Evolutionary conservation across 2,113 vertebrate species (phyloP).

Genomic region (Parus major): DNA sequence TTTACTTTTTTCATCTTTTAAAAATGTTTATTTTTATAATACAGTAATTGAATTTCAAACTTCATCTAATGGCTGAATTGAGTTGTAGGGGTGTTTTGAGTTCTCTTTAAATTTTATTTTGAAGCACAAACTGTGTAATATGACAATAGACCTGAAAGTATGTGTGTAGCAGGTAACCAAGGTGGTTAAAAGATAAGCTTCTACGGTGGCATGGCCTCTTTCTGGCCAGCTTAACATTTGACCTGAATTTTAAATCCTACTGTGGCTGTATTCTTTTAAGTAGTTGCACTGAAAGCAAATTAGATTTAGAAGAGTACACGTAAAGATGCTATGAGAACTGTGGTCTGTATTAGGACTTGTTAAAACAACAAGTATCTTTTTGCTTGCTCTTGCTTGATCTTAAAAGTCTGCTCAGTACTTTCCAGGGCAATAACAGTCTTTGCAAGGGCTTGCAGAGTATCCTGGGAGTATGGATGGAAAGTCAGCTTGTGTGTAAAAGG

Average conservation of each 20-base stretch:
- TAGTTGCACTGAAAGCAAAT: background rate
- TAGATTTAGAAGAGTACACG: background rate
- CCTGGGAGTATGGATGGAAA: background rate
- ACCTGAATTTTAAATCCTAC: background rate
- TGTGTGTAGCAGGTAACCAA: background rate
- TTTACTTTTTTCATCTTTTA: background rate
- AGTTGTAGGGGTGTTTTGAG: background rate
- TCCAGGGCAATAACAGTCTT: background rate
- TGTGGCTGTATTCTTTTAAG: background rate
- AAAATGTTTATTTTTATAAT: background rate
- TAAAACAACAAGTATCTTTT: background rate
- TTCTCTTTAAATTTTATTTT: background rate
- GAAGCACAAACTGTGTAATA: background rate
- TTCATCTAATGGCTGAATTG: background rate
- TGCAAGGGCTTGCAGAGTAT: background rate
- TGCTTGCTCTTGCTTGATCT: background rate
- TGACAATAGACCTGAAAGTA: background rate
- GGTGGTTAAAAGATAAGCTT: background rate
- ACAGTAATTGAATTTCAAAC: background rate
- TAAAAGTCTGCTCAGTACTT: background rate
- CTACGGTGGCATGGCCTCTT: background rate
- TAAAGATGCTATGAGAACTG: background rate
- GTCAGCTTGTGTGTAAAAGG: background rate
- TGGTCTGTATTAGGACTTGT: background rate
- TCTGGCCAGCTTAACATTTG: background rate